These are phyloP conservation scores for Zophobas atratus DNA, from an alignment of 1,140 invertebrate species.

Conservation along the genomic window DNA sequence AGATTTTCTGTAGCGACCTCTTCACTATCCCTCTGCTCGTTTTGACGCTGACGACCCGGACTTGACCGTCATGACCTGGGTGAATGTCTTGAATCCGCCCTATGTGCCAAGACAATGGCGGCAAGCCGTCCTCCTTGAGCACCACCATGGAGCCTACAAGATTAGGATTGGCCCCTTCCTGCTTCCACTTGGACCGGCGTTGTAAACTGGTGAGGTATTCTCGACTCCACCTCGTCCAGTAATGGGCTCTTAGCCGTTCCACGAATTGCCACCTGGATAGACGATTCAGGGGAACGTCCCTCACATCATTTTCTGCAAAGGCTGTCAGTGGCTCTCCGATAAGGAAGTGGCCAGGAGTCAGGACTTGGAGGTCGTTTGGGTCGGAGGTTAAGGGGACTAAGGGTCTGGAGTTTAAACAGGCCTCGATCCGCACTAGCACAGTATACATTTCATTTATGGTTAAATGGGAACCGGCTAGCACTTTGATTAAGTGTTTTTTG, in stretches of 20 bases:
- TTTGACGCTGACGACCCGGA: too few relatives aligned
- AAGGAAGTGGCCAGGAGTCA: slow-evolving; percentile 66
- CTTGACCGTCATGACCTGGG: too few relatives aligned
- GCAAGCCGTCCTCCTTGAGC: too few relatives aligned
- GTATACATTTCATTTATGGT: slow-evolving; percentile 61
- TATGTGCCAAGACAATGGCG: too few relatives aligned
- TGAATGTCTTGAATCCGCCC: too few relatives aligned
- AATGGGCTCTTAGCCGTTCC: slow-evolving; percentile 53
- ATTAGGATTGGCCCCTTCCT: background rate
- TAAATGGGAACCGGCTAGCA: slow-evolving; percentile 52
- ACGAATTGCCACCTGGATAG: slow-evolving; percentile 57
- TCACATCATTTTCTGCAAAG: slow-evolving; percentile 47
- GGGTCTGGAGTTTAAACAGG: slow-evolving; percentile 63
- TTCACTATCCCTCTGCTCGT: too few relatives aligned
- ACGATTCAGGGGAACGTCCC: slow-evolving; percentile 50
- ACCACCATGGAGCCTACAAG: too few relatives aligned
- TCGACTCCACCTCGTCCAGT: slow-evolving; percentile 62
- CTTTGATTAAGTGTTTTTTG: slow-evolving; percentile 43
- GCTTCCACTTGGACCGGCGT: slow-evolving; percentile 20
- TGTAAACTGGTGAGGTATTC: slow-evolving; percentile 62
- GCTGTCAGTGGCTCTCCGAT: slow-evolving; percentile 61
- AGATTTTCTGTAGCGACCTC: too few relatives aligned
- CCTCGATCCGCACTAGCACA: slow-evolving; percentile 57
- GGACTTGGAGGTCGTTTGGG: slow-evolving; percentile 55
- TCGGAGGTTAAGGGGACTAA: slow-evolving; percentile 57